A percentile compares a stretch with the other conserved stretches of the same genome.
These are phyloP conservation scores for Centruroides sculpturatus DNA, from an alignment of 1,140 invertebrate genomes.

Conservation along the genomic window DNA sequence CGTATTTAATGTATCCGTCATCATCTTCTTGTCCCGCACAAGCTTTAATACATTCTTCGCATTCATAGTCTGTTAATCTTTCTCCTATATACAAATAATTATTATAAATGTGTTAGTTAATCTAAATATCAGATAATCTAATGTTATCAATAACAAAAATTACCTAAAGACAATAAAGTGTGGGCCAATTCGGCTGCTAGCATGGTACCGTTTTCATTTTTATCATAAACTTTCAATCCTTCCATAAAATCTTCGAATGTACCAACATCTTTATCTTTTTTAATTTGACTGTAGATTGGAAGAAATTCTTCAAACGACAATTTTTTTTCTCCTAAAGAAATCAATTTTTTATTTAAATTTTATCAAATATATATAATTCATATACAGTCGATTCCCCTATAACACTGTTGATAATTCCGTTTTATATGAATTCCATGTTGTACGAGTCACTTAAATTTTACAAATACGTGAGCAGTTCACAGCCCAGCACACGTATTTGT, in stretches of 20 bases:
- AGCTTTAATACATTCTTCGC: conserved; percentile 64
- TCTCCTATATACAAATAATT: conserved; percentile 39
- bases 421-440: no score
- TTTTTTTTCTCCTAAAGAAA: conserved; percentile 52
- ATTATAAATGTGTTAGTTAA: background rate
- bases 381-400: no score
- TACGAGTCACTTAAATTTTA: no score
- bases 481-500: no score
- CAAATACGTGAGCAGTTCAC: no score
- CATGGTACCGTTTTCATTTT: conserved; percentile 92
- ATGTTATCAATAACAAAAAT: background rate
- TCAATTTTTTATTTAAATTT: no score
- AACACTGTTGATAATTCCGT: no score
- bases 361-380: no score
- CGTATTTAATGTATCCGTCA: conserved; percentile 83
- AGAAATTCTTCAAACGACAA: conserved; percentile 89
- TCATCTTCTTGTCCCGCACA: conserved; percentile 85
- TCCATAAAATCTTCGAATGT: conserved; percentile 97
- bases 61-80: conserved; percentile 60
- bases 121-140: background rate
- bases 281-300: conserved; percentile 88
- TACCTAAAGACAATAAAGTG: conserved; percentile 78
- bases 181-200: conserved; percentile 90
- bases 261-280: conserved; percentile 94
- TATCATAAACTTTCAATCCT: conserved; percentile 97